A percentile compares a stretch with the other conserved stretches of the same genome.
phyloP scores from a whole-genome alignment of 2,113 vertebrate genomes.

The Phalacrocorax brasilianus region DNA sequence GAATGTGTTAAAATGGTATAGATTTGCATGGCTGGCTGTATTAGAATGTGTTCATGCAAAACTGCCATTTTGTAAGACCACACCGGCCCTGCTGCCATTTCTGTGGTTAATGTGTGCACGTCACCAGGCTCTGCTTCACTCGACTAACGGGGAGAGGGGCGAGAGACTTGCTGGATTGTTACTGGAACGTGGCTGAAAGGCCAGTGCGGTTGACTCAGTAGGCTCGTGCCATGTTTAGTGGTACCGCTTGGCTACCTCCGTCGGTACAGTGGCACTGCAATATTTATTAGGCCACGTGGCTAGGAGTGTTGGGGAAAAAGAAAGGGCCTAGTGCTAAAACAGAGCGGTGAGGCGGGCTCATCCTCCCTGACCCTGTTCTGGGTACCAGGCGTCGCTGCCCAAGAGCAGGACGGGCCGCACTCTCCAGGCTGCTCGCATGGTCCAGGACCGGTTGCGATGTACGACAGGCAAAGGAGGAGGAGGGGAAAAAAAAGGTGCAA shows the following conservation, averaged over 20 bases:
- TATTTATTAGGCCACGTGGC: fast-evolving
- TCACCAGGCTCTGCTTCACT: neutral
- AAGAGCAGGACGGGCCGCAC: fast-evolving
- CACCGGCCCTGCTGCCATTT: neutral
- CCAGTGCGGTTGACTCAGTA: fast-evolving
- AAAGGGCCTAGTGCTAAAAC: neutral
- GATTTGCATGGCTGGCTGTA: neutral
- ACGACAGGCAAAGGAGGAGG: neutral
- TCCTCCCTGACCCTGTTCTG: neutral
- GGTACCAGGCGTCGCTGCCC: neutral
- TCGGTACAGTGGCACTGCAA: fast-evolving
- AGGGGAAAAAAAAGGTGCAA: neutral
- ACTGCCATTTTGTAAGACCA: fast-evolving
- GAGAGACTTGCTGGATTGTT: neutral
- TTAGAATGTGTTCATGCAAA: neutral
- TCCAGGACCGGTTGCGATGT: neutral
- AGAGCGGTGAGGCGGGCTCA: neutral
- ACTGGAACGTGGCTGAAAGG: neutral
- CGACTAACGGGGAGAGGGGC: neutral
- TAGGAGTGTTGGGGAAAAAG: neutral
- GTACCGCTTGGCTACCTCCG: neutral
- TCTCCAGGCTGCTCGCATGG: neutral
- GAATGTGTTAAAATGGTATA: neutral
- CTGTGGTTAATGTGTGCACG: fast-evolving
- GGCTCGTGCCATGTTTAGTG: fast-evolving